Evolutionary conservation across 2,113 vertebrate species (phyloP).

Genomic region (Noturus placidus): DNA sequence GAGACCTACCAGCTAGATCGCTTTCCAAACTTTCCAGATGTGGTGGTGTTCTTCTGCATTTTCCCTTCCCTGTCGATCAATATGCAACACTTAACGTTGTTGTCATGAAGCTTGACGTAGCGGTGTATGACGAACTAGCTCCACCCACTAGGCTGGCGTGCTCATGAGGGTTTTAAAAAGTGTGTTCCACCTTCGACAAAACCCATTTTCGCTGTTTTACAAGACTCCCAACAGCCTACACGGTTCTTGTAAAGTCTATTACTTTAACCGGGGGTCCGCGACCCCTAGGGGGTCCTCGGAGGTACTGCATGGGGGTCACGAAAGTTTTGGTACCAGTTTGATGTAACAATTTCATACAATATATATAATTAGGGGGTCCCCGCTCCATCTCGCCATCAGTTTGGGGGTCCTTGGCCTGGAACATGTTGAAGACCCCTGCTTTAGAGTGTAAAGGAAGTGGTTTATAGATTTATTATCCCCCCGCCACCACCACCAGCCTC

Average conservation of each 20-base stretch:
- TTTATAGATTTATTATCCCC: background rate
- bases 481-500: background rate
- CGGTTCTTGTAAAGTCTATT: background rate
- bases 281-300: too few species aligned
- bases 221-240: background rate
- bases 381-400: too few species aligned
- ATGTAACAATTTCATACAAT: too few species aligned
- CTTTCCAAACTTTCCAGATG: background rate
- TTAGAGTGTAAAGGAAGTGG: background rate
- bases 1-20: background rate
- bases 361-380: too few species aligned
- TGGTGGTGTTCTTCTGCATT: background rate
- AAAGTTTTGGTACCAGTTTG: too few species aligned
- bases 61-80: background rate
- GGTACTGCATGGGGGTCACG: too few species aligned
- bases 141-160: too few species aligned
- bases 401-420: too few species aligned
- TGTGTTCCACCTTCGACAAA: background rate
- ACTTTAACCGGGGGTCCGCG: too few species aligned
- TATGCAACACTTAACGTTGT: background rate
- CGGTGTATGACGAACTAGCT: too few species aligned
- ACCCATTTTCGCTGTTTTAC: background rate
- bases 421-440: too few species aligned
- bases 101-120: background rate
- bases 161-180: too few species aligned